Evolutionary conservation across 2,797 vertebrate species (phyloP).

Genomic region (Premnoplex brunnescens): DNA sequence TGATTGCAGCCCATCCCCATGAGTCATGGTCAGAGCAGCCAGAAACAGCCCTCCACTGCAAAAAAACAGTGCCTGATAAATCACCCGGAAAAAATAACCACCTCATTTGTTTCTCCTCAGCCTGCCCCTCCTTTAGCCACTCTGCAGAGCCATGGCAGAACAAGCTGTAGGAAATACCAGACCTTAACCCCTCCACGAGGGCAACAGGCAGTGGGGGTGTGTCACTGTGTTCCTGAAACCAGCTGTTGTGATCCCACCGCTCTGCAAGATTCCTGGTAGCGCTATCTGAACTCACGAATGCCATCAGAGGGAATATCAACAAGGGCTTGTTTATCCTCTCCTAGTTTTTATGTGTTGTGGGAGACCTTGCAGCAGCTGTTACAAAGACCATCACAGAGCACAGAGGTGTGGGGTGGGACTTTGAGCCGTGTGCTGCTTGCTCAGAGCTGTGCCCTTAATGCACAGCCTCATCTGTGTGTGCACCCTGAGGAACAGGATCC

Average conservation of each 20-base stretch:
- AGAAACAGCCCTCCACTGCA: background rate
- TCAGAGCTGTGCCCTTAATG: background rate
- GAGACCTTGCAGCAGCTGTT: background rate
- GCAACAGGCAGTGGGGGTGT: accelerated
- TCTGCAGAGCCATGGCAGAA: background rate
- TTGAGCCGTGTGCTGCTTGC: background rate
- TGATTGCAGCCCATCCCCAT: background rate
- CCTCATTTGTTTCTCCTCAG: background rate
- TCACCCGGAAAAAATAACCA: background rate
- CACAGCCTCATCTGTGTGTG: background rate
- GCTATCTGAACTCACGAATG: background rate
- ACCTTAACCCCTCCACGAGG: background rate
- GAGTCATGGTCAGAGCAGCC: background rate
- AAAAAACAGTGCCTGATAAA: background rate
- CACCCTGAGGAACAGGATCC: background rate
- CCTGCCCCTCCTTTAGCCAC: background rate
- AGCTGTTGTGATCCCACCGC: background rate
- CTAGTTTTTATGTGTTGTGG: background rate
- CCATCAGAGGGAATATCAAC: background rate
- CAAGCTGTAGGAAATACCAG: background rate
- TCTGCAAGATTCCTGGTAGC: background rate
- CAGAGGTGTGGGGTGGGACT: background rate
- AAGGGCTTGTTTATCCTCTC: background rate
- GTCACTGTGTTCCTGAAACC: background rate
- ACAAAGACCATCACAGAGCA: background rate